Evolutionary conservation across 1,140 invertebrate genomes (phyloP).

Genomic region (Melipona quadrifasciata): DNA sequence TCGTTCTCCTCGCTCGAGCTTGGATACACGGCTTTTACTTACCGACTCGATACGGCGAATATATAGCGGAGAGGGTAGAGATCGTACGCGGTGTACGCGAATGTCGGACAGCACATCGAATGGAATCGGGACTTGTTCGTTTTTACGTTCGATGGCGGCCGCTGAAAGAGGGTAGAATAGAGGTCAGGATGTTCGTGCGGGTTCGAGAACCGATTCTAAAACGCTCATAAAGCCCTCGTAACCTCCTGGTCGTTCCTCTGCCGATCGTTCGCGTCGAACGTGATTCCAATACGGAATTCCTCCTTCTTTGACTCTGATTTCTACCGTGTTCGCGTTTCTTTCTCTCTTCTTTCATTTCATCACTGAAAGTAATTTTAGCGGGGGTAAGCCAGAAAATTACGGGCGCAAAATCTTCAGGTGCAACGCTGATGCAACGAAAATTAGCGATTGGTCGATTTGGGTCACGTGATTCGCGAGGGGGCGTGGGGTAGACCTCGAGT

Average conservation of each 20-base stretch:
- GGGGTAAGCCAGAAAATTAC: too few species aligned
- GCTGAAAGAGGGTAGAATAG: not conserved
- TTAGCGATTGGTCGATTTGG: too few species aligned
- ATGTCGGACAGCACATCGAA: conserved; percentile 59
- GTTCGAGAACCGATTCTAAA: conserved; percentile 27
- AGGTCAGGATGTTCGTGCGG: conserved; percentile 11
- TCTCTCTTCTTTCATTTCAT: too few species aligned
- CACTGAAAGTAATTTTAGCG: too few species aligned
- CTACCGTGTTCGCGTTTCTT: too few species aligned
- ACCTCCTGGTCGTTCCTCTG: not conserved
- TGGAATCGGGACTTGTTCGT: conserved; percentile 55
- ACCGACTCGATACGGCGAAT: not conserved
- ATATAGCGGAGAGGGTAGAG: conserved; percentile 37
- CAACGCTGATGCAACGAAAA: too few species aligned
- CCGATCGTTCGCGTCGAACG: not conserved
- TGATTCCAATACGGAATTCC: not conserved
- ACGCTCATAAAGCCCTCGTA: conserved; percentile 25
- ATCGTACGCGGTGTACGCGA: conserved; percentile 37
- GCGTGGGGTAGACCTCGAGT: too few species aligned
- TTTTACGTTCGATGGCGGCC: conserved; percentile 4
- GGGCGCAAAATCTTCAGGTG: too few species aligned
- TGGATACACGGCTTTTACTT: conserved; percentile 21
- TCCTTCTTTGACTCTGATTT: not conserved
- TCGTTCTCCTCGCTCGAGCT: conserved; percentile 17
- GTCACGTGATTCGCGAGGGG: too few species aligned